Conservation (phyloP, 2,888 invertebrate species). For the Gibbula magus region DNA sequence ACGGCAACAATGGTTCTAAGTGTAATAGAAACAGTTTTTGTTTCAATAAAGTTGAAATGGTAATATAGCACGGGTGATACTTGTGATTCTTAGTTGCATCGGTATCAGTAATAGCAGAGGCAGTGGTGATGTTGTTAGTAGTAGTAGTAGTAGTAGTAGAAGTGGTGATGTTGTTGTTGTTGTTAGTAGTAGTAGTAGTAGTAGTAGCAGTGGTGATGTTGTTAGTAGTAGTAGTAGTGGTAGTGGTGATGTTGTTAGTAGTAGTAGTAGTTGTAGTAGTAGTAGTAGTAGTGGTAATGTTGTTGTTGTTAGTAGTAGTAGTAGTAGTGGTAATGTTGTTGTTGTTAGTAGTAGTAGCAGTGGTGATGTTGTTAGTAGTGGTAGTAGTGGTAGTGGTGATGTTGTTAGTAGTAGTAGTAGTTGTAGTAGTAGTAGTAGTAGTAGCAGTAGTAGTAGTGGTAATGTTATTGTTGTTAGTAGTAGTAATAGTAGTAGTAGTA, state of each 20-base stretch:
- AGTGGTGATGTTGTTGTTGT: conserved; percentile 4
- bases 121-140: too few relatives aligned
- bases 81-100: not conserved
- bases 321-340: too few relatives aligned
- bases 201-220: too few relatives aligned
- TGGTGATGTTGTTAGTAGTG: too few relatives aligned
- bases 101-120: not conserved
- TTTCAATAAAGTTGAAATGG: too few relatives aligned
- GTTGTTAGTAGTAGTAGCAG: too few relatives aligned
- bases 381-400: too few relatives aligned
- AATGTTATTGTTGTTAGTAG: too few relatives aligned
- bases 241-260: not conserved
- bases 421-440: not conserved
- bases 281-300: not conserved
- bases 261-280: not conserved
- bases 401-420: too few relatives aligned
- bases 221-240: conserved; percentile 27
- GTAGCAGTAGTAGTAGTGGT: not conserved
- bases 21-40: not conserved
- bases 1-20: not conserved
- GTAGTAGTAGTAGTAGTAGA: conserved; percentile 25
- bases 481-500: conserved; percentile 26
- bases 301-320: too few relatives aligned
- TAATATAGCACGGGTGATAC: not conserved
- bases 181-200: too few relatives aligned